phyloP scores from a whole-genome alignment of 2,113 vertebrate species.

The Eublepharis macularius region DNA sequence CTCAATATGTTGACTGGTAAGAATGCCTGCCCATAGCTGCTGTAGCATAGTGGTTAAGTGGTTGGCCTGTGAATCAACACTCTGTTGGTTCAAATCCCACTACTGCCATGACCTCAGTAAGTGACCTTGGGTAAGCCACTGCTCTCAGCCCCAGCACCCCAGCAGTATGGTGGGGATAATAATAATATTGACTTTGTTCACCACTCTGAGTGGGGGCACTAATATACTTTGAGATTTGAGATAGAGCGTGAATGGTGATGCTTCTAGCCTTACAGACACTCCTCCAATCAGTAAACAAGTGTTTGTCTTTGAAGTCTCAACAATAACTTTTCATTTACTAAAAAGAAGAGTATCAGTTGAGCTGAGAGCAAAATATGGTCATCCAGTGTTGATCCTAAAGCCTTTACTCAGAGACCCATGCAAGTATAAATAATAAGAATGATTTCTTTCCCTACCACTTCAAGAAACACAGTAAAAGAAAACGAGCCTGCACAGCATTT shows the following conservation, averaged over 20 bases:
- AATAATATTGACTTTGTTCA: too few species aligned
- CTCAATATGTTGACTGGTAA: too few species aligned
- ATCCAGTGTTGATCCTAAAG: neutral
- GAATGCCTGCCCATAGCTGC: too few species aligned
- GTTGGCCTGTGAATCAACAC: too few species aligned
- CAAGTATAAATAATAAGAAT: neutral
- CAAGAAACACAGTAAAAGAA: neutral
- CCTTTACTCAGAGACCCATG: neutral
- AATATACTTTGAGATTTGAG: neutral
- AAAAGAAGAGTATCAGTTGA: neutral
- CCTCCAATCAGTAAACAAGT: neutral
- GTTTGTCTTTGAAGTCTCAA: neutral
- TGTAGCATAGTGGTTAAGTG: too few species aligned
- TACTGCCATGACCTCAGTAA: too few species aligned
- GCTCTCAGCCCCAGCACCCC: too few species aligned
- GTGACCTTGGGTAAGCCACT: too few species aligned
- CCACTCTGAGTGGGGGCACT: too few species aligned
- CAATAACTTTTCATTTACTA: neutral
- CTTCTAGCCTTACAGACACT: neutral
- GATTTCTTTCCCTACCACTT: neutral
- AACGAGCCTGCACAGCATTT: neutral
- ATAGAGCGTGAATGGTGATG: neutral
- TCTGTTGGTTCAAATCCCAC: too few species aligned
- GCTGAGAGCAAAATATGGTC: neutral
- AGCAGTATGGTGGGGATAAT: too few species aligned